Base-by-base conservation (phyloP, 2,888 invertebrate species). In the Andrena hattorfiana region DNA sequence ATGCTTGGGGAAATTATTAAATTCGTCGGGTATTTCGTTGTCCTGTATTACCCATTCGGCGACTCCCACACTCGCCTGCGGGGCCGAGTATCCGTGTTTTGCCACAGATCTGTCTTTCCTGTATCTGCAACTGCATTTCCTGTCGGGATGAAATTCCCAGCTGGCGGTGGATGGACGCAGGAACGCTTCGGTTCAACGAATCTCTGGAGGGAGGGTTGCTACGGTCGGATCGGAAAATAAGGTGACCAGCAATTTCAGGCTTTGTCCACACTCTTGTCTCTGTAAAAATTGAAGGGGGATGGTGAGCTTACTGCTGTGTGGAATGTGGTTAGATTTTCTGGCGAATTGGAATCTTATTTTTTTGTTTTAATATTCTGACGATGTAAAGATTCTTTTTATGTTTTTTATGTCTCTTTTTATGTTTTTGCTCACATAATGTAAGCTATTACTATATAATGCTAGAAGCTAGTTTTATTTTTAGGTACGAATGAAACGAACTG, bases 1-100 rank as follows among this genome's bases (percentile, higher is more conserved):
- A 35, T 28, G 70, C 23, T 20, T 67, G 51, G 59, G 81, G 81
- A 86, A 86, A 86, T 83, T 86, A 85, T 86, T 86, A 84, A 84
- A 83, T 86, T 86, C 63, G 77, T 73, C 49, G 75, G 66, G 75
- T 72, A 73, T 54, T 59, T 86, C 81, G 71, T 81, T 75, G 77
- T 48, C 56, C 30, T 74, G 23, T 63, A 71, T 32, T 42, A 64
- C 67, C 51, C 63, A 28, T 10, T 42, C 26, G 16, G 23, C 49
- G 49, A 48, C 32, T 32, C 54, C 32, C 68, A 48, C 35, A 42
- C 63, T 28, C 26, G 32, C 23, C 48, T 13, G 32, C n/a, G 26
- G 35, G 13, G 23, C 49, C 49, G 20, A 49, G 63, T 71, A 67
- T 75, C 51, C 59, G 48, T 67, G 60, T 62, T 26, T 72, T 66